Percentiles rank a stretch among this genome's conserved stretches.
Evolutionary conservation across 2,113 vertebrate genomes (phyloP).

Genomic region (Perccottus glenii): DNA sequence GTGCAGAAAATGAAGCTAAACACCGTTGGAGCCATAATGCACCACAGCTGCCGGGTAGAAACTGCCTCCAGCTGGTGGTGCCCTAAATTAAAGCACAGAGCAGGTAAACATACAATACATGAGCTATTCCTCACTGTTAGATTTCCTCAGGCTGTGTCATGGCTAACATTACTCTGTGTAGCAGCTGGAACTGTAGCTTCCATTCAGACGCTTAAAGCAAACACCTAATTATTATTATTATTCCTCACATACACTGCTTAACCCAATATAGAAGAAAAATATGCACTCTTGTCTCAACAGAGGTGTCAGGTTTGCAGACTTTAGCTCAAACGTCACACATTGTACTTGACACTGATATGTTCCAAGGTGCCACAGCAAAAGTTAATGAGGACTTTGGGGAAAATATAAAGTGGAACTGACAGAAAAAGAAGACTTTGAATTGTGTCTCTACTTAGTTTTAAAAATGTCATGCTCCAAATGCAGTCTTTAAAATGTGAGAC

Average conservation of each 20-base stretch:
- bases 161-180: not conserved
- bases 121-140: not conserved
- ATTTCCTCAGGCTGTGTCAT: not conserved
- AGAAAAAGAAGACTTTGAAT: not conserved
- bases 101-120: not conserved
- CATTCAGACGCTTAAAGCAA: not conserved
- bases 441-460: not conserved
- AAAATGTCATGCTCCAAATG: conserved; percentile 16
- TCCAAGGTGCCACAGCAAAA: not conserved
- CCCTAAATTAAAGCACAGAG: not conserved
- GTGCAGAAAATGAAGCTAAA: no score
- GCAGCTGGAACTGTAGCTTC: not conserved
- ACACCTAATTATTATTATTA: not conserved
- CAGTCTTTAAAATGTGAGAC: conserved; percentile 6
- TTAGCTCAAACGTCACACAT: not conserved
- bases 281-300: not conserved
- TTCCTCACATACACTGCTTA: not conserved
- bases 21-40: no score
- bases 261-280: not conserved
- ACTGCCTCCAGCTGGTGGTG: not conserved
- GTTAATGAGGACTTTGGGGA: not conserved
- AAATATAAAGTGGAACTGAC: not conserved
- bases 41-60: no score
- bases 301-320: not conserved
- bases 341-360: not conserved